A percentile compares a stretch with the other conserved stretches of the same genome.
Conservation (phyloP, 1,140 invertebrate genomes). For the Drosophila oshimai region DNA sequence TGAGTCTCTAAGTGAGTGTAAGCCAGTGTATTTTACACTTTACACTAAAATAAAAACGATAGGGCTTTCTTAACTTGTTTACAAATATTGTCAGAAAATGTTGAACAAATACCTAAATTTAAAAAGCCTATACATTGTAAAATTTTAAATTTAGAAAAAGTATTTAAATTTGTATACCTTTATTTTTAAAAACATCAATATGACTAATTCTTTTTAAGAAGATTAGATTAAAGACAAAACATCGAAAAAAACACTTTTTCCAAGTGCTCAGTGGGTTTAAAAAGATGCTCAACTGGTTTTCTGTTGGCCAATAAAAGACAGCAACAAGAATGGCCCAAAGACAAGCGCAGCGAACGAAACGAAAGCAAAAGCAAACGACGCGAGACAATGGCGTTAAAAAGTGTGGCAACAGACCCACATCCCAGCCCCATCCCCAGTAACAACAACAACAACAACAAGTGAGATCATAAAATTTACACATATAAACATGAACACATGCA, state of each 20-base stretch:
- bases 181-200: background rate
- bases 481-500: background rate
- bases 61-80: no score
- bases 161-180: constrained; percentile 2
- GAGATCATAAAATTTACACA: constrained; percentile 22
- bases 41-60: background rate
- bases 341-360: constrained; percentile 35
- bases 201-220: no score
- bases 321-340: constrained; percentile 11
- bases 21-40: background rate
- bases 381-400: constrained; percentile 67
- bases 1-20: background rate
- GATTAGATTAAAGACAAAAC: background rate
- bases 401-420: constrained; percentile 30
- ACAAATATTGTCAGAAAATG: no score
- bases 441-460: constrained; percentile 13
- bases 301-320: constrained; percentile 59
- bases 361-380: constrained; percentile 67
- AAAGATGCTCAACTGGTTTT: constrained; percentile 65
- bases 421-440: background rate
- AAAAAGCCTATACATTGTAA: no score
- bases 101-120: no score
- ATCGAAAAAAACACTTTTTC: background rate
- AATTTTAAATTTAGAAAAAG: no score
- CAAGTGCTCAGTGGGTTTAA: constrained; percentile 25